Percentiles rank a stretch among this genome's conserved stretches.
These are phyloP conservation scores for Lypha dubia DNA, from an alignment of 2,888 invertebrate genomes.

Conservation along the genomic window DNA sequence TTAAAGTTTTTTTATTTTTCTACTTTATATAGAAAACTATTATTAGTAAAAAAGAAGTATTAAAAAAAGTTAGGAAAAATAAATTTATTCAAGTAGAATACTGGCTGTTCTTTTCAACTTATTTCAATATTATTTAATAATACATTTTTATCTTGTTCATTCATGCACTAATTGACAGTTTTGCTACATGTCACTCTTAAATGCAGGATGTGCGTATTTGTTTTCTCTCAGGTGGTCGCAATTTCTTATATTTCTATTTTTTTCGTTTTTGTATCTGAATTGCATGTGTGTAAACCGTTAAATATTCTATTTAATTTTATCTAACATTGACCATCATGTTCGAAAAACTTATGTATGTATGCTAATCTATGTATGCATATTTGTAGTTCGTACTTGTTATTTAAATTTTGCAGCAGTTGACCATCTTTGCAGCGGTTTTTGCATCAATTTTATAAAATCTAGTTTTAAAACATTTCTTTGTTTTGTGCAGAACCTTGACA, in stretches of 20 bases:
- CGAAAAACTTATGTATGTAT: constrained; percentile 9
- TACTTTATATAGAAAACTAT: too few relatives aligned
- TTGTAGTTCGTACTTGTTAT: constrained; percentile 22
- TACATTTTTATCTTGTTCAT: not conserved
- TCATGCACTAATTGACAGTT: constrained; percentile 59
- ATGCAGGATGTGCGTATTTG: constrained; percentile 48
- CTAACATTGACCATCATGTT: constrained; percentile 20
- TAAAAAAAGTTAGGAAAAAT: too few relatives aligned
- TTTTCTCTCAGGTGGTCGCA: not conserved
- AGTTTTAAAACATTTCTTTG: constrained; percentile 16
- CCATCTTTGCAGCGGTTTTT: constrained; percentile 8
- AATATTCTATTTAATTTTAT: constrained; percentile 27
- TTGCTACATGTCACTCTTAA: constrained; percentile 36
- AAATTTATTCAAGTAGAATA: too few relatives aligned
- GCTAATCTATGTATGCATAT: not conserved
- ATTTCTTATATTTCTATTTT: too few relatives aligned
- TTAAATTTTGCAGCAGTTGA: constrained; percentile 42
- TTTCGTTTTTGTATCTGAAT: not conserved
- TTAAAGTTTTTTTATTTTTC: too few relatives aligned
- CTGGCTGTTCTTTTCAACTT: too few relatives aligned
- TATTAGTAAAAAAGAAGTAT: too few relatives aligned
- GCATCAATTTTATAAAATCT: not conserved
- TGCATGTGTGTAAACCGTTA: constrained; percentile 43
- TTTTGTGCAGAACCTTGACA: constrained; percentile 41
- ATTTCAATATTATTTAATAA: too few relatives aligned